Base-by-base conservation (phyloP, 2,797 vertebrate species). In the Mus spretus region DNA sequence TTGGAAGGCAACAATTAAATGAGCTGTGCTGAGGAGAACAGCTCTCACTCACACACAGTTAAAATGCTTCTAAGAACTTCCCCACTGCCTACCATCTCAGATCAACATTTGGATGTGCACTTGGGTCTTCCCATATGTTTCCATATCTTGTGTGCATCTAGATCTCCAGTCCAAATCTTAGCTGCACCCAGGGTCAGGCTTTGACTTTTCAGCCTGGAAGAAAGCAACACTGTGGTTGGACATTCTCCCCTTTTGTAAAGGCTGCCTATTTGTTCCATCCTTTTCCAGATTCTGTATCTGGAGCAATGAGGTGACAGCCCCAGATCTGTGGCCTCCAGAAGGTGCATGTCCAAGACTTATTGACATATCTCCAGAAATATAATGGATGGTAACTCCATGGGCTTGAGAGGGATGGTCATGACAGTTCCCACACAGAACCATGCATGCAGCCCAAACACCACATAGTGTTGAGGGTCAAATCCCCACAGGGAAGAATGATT, bases 1-100 rank as follows among this genome's bases (percentile, higher is more conserved):
- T 91, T 19, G 0, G 79, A 84, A 50, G 90, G 53, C 50, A 95
- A 72, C 89, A 67, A 44, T 80, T 83, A 65, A 94, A 90, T 31
- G 10, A 78, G 96, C 61, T 75, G 34, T 84, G 88, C 94, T 40
- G 59, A 86, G 19, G 78, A 59, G 65, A 79, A 9, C 70, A 47
- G 28, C 80, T 53, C 57, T 75, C 72, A 24, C 10, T 80, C 90
- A 24, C 12, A 50, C 61, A 6, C 26, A 8, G 37, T 88, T 55
- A 65, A 82, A 57, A 11, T 53, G 83, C 74, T 81, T 80, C 84
- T 31, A 3, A 15, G 85, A 34, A 63, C 40, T 53, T 4, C 53
- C 77, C 72, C 79, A 87, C 0, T 4, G 57, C 85, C 91, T 93
- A 78, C 1, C 44, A 4, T 67, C 81, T 15, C 90, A 34, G 12